phyloP scores from a whole-genome alignment of 2,113 vertebrate species.

The Psophia crepitans region DNA sequence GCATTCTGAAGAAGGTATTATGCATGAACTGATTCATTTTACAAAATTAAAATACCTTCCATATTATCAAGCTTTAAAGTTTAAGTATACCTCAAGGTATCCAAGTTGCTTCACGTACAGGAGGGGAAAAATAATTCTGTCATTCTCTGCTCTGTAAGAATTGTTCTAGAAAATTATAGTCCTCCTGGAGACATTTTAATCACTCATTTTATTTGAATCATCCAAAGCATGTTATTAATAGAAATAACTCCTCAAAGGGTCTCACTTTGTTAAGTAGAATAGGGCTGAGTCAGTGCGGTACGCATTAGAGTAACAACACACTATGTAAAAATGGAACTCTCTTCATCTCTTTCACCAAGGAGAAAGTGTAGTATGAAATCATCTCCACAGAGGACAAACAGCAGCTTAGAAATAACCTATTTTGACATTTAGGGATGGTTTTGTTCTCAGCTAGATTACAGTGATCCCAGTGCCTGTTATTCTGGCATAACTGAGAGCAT shows the following conservation, averaged over 20 bases:
- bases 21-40: not conserved
- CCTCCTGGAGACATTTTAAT: conserved; percentile 6
- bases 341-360: not conserved
- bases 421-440: not conserved
- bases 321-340: not conserved
- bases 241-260: not conserved
- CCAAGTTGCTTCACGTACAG: not conserved
- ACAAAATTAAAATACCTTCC: not conserved
- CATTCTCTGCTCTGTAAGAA: not conserved
- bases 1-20: not conserved
- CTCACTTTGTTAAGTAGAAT: not conserved
- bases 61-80: not conserved
- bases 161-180: conserved; percentile 9
- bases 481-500: not conserved
- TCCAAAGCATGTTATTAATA: not conserved
- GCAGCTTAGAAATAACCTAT: not conserved
- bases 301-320: not conserved
- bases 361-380: not conserved
- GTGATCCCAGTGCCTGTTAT: not conserved
- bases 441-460: not conserved
- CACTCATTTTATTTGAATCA: not conserved
- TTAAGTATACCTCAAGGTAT: not conserved
- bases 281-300: not conserved
- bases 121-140: not conserved
- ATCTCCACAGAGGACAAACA: not conserved